Conservation (phyloP, 2,888 invertebrate species). For the Ametastegia equiseti region DNA sequence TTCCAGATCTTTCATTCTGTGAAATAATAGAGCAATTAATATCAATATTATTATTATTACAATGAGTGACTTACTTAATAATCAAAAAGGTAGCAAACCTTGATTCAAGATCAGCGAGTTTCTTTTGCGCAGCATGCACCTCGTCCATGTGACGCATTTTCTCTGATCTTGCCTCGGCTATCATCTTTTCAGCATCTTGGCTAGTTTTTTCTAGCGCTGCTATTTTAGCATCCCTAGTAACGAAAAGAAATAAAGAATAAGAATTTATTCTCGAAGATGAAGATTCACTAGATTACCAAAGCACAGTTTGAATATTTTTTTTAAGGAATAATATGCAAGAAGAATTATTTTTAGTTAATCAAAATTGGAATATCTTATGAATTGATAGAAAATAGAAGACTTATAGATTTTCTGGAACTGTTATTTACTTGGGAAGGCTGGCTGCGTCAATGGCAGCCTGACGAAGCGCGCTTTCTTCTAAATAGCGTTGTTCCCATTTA, state of each 20-base stretch:
- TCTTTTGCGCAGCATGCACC: conserved; percentile 90
- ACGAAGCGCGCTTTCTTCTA: conserved; percentile 88
- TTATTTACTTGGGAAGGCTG: conserved; percentile 73
- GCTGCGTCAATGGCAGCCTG: conserved; percentile 91
- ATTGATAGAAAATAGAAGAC: too few relatives aligned
- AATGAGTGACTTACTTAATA: neutral
- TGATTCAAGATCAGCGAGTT: conserved; percentile 90
- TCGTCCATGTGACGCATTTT: conserved; percentile 94
- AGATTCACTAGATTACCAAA: too few relatives aligned
- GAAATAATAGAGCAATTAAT: conserved; percentile 39
- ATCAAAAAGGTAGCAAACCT: conserved; percentile 78
- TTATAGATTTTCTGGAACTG: too few relatives aligned
- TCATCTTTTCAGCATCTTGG: conserved; percentile 89
- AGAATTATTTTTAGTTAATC: too few relatives aligned
- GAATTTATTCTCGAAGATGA: too few relatives aligned
- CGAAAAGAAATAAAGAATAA: neutral
- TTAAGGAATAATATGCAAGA: too few relatives aligned
- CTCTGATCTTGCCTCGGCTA: conserved; percentile 91
- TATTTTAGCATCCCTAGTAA: conserved; percentile 87
- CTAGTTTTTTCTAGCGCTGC: conserved; percentile 90
- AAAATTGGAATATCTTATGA: too few relatives aligned
- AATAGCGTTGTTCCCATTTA: conserved; percentile 91
- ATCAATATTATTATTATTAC: neutral
- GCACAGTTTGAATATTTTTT: too few relatives aligned
- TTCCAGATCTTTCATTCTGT: conserved; percentile 89